These are phyloP conservation scores for Holotrichia oblita DNA, from an alignment of 1,140 invertebrate species.

Conservation along the genomic window DNA sequence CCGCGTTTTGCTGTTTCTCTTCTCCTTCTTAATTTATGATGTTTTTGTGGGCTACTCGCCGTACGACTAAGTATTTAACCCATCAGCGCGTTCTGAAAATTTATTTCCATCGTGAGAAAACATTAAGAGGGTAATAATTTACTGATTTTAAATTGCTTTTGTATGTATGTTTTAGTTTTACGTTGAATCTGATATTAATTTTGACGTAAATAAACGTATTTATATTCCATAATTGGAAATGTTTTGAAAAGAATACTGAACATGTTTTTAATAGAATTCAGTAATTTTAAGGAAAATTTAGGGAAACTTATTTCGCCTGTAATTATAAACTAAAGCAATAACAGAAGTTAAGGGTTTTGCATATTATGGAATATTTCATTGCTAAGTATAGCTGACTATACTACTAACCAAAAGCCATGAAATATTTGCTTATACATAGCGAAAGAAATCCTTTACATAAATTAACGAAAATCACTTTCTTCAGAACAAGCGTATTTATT, in stretches of 20 bases:
- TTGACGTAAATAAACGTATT: background rate
- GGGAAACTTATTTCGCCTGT: too few relatives aligned
- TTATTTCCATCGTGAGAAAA: background rate
- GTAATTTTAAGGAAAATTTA: too few relatives aligned
- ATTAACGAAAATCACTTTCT: too few relatives aligned
- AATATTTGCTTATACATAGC: too few relatives aligned
- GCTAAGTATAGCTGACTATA: too few relatives aligned
- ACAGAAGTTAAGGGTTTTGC: too few relatives aligned
- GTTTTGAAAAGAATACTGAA: background rate
- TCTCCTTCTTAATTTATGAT: background rate
- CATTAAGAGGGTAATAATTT: background rate
- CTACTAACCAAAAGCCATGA: too few relatives aligned
- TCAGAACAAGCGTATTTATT: too few relatives aligned
- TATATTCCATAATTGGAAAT: background rate
- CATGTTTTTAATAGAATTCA: too few relatives aligned
- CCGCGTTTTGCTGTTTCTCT: background rate
- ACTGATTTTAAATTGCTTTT: conserved; percentile 9
- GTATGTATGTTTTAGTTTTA: conserved; percentile 3
- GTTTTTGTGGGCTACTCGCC: background rate
- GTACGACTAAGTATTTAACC: background rate
- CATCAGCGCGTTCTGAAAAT: background rate
- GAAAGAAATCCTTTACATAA: too few relatives aligned
- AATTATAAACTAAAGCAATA: too few relatives aligned
- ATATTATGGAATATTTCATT: too few relatives aligned
- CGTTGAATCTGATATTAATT: background rate